phyloP scores from a whole-genome alignment of 1,140 invertebrate genomes.

The Heliconius melpomene region DNA sequence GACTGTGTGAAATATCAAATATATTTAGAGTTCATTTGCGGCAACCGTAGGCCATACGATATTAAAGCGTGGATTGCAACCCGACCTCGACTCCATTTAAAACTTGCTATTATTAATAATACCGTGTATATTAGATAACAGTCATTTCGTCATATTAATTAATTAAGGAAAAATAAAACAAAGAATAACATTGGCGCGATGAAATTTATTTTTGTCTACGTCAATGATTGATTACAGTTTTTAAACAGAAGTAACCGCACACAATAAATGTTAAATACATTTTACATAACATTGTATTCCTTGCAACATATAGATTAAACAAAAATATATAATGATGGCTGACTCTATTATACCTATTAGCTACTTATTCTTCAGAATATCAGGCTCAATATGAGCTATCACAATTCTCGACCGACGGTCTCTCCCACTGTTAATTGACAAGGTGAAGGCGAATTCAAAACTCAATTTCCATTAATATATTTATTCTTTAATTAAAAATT shows the following conservation, averaged over 20 bases:
- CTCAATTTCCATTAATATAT: constrained; percentile 51
- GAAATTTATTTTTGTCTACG: constrained; percentile 76
- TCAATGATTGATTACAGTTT: constrained; percentile 72
- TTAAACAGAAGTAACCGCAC: constrained; percentile 56
- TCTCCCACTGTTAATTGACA: constrained; percentile 68
- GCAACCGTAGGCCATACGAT: not conserved
- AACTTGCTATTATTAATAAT: not conserved
- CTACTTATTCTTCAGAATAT: constrained; percentile 75
- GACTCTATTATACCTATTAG: constrained; percentile 69
- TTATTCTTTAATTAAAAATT: constrained; percentile 54
- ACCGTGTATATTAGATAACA: not conserved
- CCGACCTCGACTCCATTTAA: not conserved
- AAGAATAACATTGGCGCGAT: constrained; percentile 61
- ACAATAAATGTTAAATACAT: constrained; percentile 54
- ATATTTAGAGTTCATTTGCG: not conserved
- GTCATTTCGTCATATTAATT: not conserved
- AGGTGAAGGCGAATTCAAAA: constrained; percentile 61
- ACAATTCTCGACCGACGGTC: constrained; percentile 71
- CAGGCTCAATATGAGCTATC: constrained; percentile 80
- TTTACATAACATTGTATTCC: constrained; percentile 60
- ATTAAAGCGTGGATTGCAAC: not conserved
- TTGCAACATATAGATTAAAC: constrained; percentile 66
- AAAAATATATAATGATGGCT: constrained; percentile 71
- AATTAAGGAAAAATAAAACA: constrained; percentile 51
- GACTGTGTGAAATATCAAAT: constrained; percentile 5